Base-by-base conservation (phyloP, 2,888 invertebrate genomes). In the Elmis aenea region DNA sequence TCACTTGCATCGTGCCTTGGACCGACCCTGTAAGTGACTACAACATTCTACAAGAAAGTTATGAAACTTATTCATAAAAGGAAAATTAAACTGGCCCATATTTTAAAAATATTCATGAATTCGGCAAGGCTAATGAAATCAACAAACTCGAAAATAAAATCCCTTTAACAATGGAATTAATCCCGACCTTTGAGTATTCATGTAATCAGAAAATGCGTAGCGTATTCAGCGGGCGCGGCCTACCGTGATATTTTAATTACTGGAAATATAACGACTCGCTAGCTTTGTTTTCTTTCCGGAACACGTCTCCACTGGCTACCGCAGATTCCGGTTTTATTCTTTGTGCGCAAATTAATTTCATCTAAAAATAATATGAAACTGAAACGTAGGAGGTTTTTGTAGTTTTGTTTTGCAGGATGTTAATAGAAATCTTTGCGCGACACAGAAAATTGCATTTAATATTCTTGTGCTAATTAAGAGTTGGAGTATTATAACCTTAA, bases 211-310 rank as follows among this genome's bases (percentile, higher is more conserved):
- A 47, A 45, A 45, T 47, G 46, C 42, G 38, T 40, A 35, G 46
- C 25, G 45, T 38, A 40, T 46, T 46, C 42, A 38, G 25, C 41
- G 36, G 29, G 40, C 38, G 42, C 48, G 46, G 45, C 40, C 47
- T 50, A 42, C 47, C 50, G 45, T 48, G 43, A 43, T 47, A 45
- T 49, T 49, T 50, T 50, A 50, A 50, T 50, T 48, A 48, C 42
- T 45, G 43, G 44, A 33, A 41, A 33, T 45, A 46, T 48, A 42
- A 43, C 43, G 45, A 43, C 26, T 16, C 22, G 36, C 38, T 32
- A 30, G 43, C 39, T 40, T 43, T 42, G 42, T 42, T 38, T 42
- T 42, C 42, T 38, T 49, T 46, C 44, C 45, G 46, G 49, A 48
- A 46, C 46, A 38, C 36, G 40, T 42, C 42, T 41, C 42, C 30